These are phyloP conservation scores for Noctua janthe DNA, from an alignment of 2,888 invertebrate genomes.

Conservation along the genomic window DNA sequence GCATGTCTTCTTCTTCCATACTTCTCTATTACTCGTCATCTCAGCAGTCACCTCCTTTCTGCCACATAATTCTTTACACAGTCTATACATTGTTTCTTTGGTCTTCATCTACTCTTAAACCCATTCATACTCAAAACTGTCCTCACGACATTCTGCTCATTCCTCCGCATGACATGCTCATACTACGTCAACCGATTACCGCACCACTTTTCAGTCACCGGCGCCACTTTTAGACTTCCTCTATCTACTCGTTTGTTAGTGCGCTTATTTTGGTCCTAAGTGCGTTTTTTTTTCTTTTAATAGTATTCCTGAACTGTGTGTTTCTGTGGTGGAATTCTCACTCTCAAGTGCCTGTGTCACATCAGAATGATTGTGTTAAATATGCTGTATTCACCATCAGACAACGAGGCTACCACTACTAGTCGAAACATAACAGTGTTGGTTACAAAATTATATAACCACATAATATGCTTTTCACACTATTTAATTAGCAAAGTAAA, in stretches of 20 bases:
- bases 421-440: not conserved
- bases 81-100: not conserved
- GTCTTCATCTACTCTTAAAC: not conserved
- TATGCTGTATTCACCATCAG: not conserved
- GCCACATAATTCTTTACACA: not conserved
- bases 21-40: no score
- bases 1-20: no score
- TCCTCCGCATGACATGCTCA: not conserved
- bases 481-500: conserved; percentile 43
- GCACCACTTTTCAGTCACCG: not conserved
- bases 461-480: not conserved
- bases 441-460: not conserved
- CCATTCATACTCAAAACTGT: not conserved
- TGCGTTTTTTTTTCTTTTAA: no score
- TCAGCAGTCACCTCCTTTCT: no score
- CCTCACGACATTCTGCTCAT: not conserved
- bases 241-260: no score
- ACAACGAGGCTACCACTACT: not conserved
- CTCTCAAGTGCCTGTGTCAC: not conserved
- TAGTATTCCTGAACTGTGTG: not conserved
- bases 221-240: no score
- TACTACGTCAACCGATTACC: not conserved
- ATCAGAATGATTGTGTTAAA: not conserved
- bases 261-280: no score
- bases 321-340: not conserved